Evolutionary conservation across 2,888 invertebrate genomes (phyloP), one percentile per base, ranked within the genome.

Genomic region (Leucoptera coffeella): DNA sequence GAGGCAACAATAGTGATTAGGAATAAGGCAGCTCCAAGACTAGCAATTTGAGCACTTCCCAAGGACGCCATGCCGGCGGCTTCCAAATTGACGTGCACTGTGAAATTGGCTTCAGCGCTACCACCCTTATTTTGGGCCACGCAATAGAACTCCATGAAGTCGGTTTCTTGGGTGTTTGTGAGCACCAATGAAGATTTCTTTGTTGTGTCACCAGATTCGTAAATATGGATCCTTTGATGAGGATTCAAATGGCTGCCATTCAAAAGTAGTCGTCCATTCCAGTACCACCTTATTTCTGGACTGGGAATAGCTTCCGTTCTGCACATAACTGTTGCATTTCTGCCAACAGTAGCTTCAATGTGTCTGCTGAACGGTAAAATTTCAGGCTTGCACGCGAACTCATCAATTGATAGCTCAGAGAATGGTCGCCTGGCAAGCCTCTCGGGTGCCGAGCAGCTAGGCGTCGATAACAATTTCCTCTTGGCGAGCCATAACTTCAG

Each of bases 101-200:
- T 91, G 45, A 91, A 91, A 56, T 92, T 92, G 9, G 88, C 87
- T 61, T 89, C 89, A 15, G 85, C 84, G 43, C 79, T 85, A 12
- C 91, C 92, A 3, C 88, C 92, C 32, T 84, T 80, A 56, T 92
- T 93, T 55, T 90, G 89, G 6, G 91, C 91, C 2, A 89, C 83
- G 54, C 92, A 92, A 50, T 86, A 86, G 58, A 91, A 89, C 42
- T 87, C 88, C 30, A 82, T 82, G 1, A 85, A 82, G 48, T 88
- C 88, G 2, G 82, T 75, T 51, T 87, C 86, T 57, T 87, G 86
- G 12, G 86, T 85, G 48, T 89, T 88, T 15, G 85, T 86, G 22
- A 91, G 60, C 29, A 86, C 74, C 31, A 92, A 65, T 5, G 77
- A 77, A 31, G 88, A 89, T 35, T 77, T 77, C 56, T 86, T 88